A percentile compares a stretch with the other conserved stretches of the same genome.
These are phyloP conservation scores for Actinostola sp. DNA, from an alignment of 92 coral and sea anemone species.

Conservation along the genomic window DNA sequence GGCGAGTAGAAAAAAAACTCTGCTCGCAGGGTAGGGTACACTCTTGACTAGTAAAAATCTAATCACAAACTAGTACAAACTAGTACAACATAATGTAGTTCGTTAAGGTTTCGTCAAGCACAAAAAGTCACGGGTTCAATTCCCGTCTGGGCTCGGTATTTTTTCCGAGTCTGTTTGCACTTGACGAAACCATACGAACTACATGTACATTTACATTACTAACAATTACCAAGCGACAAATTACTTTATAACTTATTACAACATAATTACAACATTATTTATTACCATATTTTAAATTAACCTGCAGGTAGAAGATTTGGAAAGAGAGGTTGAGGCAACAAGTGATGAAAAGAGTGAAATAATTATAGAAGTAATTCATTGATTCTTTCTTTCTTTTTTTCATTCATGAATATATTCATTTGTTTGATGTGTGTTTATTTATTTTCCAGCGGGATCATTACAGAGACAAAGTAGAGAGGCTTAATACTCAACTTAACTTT, in stretches of 20 bases:
- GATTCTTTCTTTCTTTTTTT: not conserved
- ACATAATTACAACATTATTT: not conserved
- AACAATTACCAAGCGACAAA: not conserved
- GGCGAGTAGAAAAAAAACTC: too few species aligned
- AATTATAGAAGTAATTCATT: slow-evolving; percentile 63
- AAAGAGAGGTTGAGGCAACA: slow-evolving; percentile 81
- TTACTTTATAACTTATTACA: too few species aligned
- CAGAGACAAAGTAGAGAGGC: slow-evolving; percentile 87
- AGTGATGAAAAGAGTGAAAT: slow-evolving; percentile 87
- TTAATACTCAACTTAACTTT: slow-evolving; percentile 91
- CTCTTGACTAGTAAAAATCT: too few species aligned
- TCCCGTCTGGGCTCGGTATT: not conserved
- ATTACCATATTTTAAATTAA: not conserved
- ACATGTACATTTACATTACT: not conserved
- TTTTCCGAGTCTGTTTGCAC: not conserved
- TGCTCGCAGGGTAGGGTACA: too few species aligned
- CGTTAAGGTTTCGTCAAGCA: not conserved
- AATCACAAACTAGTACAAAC: too few species aligned
- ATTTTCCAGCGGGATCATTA: slow-evolving; percentile 77
- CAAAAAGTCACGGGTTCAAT: not conserved
- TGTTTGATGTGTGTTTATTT: not conserved
- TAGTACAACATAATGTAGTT: too few species aligned
- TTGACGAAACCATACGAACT: not conserved
- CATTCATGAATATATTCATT: not conserved
- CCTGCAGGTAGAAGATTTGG: slow-evolving; percentile 71